phyloP scores from a whole-genome alignment of 2,797 vertebrate species.

The Cercopithecus hamlyni region DNA sequence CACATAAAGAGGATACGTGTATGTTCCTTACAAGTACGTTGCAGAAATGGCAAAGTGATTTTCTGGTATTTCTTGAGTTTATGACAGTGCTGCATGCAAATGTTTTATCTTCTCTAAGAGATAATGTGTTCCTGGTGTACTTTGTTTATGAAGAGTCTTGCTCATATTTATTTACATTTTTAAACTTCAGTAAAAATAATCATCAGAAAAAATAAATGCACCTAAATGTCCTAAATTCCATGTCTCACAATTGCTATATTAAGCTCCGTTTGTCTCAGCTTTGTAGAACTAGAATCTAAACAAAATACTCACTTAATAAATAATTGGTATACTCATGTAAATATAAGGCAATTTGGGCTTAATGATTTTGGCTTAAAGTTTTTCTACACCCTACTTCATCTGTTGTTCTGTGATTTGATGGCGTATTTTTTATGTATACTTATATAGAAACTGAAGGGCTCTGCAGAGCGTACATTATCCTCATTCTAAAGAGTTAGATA shows the following conservation, averaged over 20 bases:
- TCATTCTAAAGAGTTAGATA: constrained; percentile 1
- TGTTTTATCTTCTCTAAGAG: not conserved
- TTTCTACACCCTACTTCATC: not conserved
- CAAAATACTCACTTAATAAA: constrained; percentile 47
- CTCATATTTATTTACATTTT: constrained; percentile 4
- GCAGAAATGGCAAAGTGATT: not conserved
- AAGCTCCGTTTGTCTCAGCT: constrained; percentile 14
- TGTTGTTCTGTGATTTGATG: not conserved
- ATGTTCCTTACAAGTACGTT: not conserved
- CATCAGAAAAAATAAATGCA: constrained; percentile 29
- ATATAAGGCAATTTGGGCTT: constrained; percentile 27
- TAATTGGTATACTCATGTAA: constrained; percentile 42
- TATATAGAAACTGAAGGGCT: not conserved
- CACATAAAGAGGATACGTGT: not conserved
- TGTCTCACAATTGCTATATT: constrained; percentile 21
- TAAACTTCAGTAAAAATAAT: constrained; percentile 5
- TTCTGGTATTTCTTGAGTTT: not conserved
- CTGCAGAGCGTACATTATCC: not conserved
- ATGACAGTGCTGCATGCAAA: not conserved
- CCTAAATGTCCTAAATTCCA: not conserved
- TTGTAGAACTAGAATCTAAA: constrained; percentile 42
- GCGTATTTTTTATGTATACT: not conserved
- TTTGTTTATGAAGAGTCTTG: not conserved
- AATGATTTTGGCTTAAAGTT: constrained; percentile 17
- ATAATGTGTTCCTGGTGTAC: not conserved